phyloP scores from a whole-genome alignment of 2,888 invertebrate genomes.

The Thera britannica region DNA sequence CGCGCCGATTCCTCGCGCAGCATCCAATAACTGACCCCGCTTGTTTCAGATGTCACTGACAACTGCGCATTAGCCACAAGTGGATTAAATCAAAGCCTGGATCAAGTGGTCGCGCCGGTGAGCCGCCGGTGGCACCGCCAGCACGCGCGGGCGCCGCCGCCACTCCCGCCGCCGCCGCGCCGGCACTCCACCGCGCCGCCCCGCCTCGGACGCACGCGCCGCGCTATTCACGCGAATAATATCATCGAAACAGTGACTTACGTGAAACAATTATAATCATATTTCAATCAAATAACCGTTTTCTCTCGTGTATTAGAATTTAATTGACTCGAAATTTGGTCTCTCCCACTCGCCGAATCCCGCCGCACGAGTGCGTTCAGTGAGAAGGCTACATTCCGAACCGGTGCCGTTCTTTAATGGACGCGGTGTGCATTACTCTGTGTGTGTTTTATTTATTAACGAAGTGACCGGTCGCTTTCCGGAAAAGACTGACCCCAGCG shows the following conservation, averaged over 20 bases:
- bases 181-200: conserved; percentile 66
- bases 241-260: conserved; percentile 46
- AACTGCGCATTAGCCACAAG: conserved; percentile 51
- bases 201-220: conserved; percentile 57
- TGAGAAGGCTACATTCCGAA: conserved; percentile 82
- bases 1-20: conserved; percentile 1
- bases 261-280: conserved; percentile 55
- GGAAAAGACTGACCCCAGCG: conserved; percentile 45
- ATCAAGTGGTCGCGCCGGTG: conserved; percentile 52
- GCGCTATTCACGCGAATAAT: conserved; percentile 40
- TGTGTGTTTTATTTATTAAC: conserved; percentile 72
- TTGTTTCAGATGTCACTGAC: conserved; percentile 50
- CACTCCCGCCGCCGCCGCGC: conserved; percentile 41
- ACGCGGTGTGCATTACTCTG: conserved; percentile 76
- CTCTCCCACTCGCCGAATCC: conserved; percentile 51
- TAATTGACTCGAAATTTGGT: conserved; percentile 51
- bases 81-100: conserved; percentile 66
- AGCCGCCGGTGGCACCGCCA: conserved; percentile 12
- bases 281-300: conserved; percentile 46
- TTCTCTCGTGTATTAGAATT: conserved; percentile 53
- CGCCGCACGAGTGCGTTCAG: conserved; percentile 71
- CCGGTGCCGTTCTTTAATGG: conserved; percentile 82
- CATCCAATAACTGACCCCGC: conserved; percentile 26
- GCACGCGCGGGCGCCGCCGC: conserved; percentile 56
- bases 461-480: conserved; percentile 62